Conservation (phyloP, 1,140 invertebrate species). For the Phthorimaea operculella region DNA sequence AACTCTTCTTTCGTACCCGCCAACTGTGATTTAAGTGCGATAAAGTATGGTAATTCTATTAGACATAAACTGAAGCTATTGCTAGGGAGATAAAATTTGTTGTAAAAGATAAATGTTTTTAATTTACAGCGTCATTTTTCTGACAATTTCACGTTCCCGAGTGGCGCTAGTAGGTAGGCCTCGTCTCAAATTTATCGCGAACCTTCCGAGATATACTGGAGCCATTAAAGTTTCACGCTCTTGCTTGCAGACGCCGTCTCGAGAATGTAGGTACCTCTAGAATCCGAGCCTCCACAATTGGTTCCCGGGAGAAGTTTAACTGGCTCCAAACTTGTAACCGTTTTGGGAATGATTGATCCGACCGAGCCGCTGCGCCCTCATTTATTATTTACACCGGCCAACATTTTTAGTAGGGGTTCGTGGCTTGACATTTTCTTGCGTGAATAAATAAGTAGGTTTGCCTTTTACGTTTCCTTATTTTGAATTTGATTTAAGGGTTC, state of each 20-base stretch:
- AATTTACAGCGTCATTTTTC: constrained; percentile 21
- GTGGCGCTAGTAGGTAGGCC: constrained; percentile 12
- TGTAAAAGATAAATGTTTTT: constrained; percentile 16
- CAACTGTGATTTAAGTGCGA: background rate
- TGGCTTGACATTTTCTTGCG: background rate
- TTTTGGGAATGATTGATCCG: constrained; percentile 22
- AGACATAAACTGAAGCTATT: background rate
- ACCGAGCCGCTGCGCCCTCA: constrained; percentile 14
- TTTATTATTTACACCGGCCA: constrained; percentile 13
- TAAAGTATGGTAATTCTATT: constrained; percentile 1
- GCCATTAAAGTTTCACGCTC: constrained; percentile 32
- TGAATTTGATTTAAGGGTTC: too few relatives aligned
- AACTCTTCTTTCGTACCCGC: background rate
- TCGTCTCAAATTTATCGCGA: constrained; percentile 27
- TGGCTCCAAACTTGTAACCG: constrained; percentile 21
- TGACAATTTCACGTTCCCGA: constrained; percentile 15
- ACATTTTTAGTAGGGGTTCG: background rate
- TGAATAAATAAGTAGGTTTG: too few relatives aligned
- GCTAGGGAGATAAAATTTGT: constrained; percentile 4
- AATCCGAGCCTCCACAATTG: constrained; percentile 21
- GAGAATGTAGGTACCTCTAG: constrained; percentile 15
- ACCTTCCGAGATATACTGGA: constrained; percentile 20
- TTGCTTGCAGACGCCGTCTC: constrained; percentile 13
- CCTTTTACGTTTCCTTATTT: too few relatives aligned
- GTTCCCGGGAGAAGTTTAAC: constrained; percentile 16